Conservation (phyloP, 1,140 invertebrate genomes). For the Drosophila aff. region DNA sequence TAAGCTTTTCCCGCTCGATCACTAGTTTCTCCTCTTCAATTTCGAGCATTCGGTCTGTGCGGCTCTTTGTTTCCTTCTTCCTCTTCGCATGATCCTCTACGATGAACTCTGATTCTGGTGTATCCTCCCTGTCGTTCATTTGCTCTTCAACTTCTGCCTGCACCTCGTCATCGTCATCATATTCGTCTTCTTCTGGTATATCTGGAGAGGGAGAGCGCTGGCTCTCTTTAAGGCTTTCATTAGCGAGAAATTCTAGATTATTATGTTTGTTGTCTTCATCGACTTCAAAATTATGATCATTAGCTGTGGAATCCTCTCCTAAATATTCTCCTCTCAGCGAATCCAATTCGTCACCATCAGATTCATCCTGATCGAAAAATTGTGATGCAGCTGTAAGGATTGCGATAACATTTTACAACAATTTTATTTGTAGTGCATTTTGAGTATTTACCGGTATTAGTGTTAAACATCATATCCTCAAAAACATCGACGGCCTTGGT, state of each 20-base stretch:
- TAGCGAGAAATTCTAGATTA: neutral
- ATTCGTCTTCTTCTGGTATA: neutral
- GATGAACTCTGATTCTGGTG: neutral
- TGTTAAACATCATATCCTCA: slow-evolving; percentile 51
- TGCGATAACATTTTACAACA: neutral
- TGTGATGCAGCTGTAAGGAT: neutral
- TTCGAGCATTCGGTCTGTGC: slow-evolving; percentile 29
- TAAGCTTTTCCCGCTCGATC: slow-evolving; percentile 55
- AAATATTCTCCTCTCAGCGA: slow-evolving; percentile 3
- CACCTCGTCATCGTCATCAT: neutral
- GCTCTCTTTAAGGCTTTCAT: neutral
- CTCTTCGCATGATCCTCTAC: neutral
- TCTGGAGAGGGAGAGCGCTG: neutral
- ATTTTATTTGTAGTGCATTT: neutral
- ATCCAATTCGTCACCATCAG: slow-evolving; percentile 6
- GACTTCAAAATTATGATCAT: neutral
- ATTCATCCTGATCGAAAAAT: slow-evolving; percentile 3
- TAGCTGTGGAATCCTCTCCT: neutral
- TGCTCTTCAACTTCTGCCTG: neutral
- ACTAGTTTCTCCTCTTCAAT: slow-evolving; percentile 61
- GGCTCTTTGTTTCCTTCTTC: neutral
- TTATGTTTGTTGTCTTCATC: neutral
- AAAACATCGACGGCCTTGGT: slow-evolving; percentile 43
- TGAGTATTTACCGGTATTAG: slow-evolving; percentile 12
- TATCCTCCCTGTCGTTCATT: neutral